Conservation (phyloP, 53 echinoderm and acorn worm genomes). For the Echinometra lucunter region DNA sequence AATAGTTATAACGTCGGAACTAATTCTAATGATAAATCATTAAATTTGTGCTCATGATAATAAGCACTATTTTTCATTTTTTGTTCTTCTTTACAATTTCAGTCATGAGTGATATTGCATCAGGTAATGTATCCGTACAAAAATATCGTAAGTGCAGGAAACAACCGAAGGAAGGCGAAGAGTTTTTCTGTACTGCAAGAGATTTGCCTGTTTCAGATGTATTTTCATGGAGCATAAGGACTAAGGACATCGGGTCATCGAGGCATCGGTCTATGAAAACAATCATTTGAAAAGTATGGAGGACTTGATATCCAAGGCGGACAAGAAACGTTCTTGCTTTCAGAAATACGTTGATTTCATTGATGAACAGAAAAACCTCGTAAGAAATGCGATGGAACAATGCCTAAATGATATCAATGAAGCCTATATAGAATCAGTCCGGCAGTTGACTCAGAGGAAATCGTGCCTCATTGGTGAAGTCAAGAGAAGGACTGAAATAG, state of each 20-base stretch:
- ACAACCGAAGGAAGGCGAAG: conserved; percentile 44
- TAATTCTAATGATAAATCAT: too few species aligned
- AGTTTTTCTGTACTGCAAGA: conserved; percentile 56
- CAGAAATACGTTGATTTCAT: neutral
- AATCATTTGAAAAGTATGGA: too few species aligned
- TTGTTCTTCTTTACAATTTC: neutral
- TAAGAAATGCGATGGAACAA: too few species aligned
- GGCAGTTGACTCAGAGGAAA: too few species aligned
- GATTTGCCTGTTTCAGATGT: conserved; percentile 37
- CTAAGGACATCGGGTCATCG: conserved; percentile 10
- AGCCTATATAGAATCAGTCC: too few species aligned
- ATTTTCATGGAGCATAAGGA: neutral
- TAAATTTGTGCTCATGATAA: too few species aligned
- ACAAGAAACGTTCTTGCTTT: neutral
- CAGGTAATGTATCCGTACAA: neutral
- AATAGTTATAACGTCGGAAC: too few species aligned
- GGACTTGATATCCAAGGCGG: neutral
- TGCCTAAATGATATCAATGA: too few species aligned
- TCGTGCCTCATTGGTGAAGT: too few species aligned
- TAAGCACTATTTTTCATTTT: neutral
- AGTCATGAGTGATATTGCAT: neutral
- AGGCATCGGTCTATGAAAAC: too few species aligned
- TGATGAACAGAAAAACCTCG: neutral
- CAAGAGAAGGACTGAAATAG: too few species aligned
- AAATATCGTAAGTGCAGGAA: conserved; percentile 46